Base-by-base conservation (phyloP, 2,797 vertebrate genomes). In the Muscicapa striata region DNA sequence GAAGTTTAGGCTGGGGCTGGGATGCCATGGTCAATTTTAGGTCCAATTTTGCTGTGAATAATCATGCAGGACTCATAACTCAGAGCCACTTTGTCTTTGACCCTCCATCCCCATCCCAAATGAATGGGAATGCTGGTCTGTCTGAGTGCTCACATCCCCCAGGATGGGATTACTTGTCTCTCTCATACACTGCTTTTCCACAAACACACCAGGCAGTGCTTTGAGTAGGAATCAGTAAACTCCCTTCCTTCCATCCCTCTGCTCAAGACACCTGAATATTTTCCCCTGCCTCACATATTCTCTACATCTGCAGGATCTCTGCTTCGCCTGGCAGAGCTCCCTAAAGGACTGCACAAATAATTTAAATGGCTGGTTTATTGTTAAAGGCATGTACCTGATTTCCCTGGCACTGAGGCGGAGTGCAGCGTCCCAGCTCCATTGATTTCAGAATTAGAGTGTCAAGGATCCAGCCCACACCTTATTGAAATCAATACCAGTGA, bases 401-500 rank as follows among this genome's bases (percentile, higher is more conserved):
- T 94, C 73, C 79, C 82, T 1, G 59, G 66, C 3, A 0, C 54
- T 90, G 89, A 86, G 82, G 84, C 6, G 1, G 82, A 92, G 85
- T 49, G 55, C 90, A 55, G 77, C 3, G 18, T 81, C 79, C 83
- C 82, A 49, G 91, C 67, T 84, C 85, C 95, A 96, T 95, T 91
- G 87, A 96, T 94, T 93, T 88, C 84, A 70, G 83, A 91, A 96
- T 96, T 94, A 93, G 84, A 84, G 79, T 88, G 94, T 91, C 87
- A 89, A 73, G 73, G 91, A 94, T 79, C 94, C 91, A 87, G 83
- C 91, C 91, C 76, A 75, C 62, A 49, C 92, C 87, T 95, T 91
- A 84, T 57, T 95, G 89, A 94, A 95, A 96, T 96, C 95, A 94
- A 96, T 95, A 94, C 27, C 63, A 18, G 76, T 95, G 95, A 97